These are phyloP conservation scores for Calyptommatus sinebrachiatus DNA, from an alignment of 2,113 vertebrate species.

Conservation along the genomic window DNA sequence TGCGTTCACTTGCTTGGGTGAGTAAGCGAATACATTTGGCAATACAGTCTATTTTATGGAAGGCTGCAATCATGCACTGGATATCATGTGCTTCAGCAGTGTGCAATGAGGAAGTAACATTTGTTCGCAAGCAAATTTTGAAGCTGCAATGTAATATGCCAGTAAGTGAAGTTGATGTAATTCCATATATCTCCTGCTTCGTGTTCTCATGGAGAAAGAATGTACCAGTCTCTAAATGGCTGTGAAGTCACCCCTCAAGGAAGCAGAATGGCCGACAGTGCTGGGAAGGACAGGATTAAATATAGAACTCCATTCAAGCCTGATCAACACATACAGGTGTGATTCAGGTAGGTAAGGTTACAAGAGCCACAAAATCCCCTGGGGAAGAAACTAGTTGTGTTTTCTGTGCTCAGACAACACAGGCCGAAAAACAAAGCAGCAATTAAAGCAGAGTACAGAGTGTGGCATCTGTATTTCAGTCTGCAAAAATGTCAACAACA, in stretches of 20 bases:
- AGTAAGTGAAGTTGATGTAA: conserved; percentile 7
- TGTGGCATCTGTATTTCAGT: background rate
- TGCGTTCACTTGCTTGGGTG: no score
- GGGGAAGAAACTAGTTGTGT: background rate
- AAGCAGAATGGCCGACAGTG: background rate
- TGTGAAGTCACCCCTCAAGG: background rate
- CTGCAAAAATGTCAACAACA: no score
- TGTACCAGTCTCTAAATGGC: background rate
- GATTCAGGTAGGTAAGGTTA: background rate
- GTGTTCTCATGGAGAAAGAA: conserved; percentile 14
- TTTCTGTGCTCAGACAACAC: background rate
- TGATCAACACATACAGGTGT: conserved; percentile 15
- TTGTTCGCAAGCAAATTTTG: background rate
- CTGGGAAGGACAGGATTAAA: conserved; percentile 2
- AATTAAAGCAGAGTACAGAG: background rate
- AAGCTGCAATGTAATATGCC: background rate
- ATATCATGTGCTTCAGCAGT: background rate
- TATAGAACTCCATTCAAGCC: conserved; percentile 15
- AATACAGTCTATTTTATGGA: background rate
- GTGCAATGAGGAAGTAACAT: background rate
- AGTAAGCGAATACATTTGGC: no score
- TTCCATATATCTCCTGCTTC: background rate
- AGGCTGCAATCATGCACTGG: background rate
- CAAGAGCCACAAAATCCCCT: background rate
- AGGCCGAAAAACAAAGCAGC: background rate